A percentile compares a stretch with the other conserved stretches of the same genome.
Conservation (phyloP, 2,888 invertebrate genomes). For the Taphrorychus bicolor region DNA sequence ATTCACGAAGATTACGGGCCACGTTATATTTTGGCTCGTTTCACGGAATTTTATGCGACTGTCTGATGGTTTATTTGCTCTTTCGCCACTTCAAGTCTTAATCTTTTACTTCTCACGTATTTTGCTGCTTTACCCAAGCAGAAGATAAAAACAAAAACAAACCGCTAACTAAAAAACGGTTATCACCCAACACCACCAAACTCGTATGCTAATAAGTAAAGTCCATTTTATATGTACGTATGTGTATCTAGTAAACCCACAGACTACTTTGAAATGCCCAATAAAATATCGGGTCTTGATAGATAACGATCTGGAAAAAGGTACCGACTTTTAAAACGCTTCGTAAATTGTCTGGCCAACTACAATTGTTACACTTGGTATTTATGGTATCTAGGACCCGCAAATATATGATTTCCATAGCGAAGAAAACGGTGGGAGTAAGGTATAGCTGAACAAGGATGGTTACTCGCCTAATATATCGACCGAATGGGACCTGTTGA, state of each 20-base stretch:
- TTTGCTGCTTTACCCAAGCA: not conserved
- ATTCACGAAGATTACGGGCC: constrained; percentile 23
- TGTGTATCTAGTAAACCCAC: constrained; percentile 40
- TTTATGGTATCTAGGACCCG: constrained; percentile 34
- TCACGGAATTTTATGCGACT: constrained; percentile 10
- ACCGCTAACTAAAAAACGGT: constrained; percentile 40
- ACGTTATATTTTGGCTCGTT: constrained; percentile 19
- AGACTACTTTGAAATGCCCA: constrained; percentile 39
- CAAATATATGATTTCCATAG: no score
- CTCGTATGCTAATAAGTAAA: constrained; percentile 41
- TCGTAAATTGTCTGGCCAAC: constrained; percentile 41
- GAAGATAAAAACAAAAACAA: constrained; percentile 35
- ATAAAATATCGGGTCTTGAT: constrained; percentile 40
- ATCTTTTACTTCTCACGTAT: constrained; percentile 22
- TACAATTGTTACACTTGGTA: constrained; percentile 39
- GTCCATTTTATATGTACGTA: constrained; percentile 40
- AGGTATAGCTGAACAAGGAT: no score
- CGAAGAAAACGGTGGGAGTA: no score
- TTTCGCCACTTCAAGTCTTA: constrained; percentile 23
- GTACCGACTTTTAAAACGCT: constrained; percentile 36
- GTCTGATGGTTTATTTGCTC: constrained; percentile 20
- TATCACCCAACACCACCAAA: constrained; percentile 42
- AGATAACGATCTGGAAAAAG: constrained; percentile 38
- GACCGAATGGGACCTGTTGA: no score
- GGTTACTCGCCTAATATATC: no score